These are phyloP conservation scores for Thelaira solivaga DNA, from an alignment of 2,888 invertebrate species.

Conservation along the genomic window DNA sequence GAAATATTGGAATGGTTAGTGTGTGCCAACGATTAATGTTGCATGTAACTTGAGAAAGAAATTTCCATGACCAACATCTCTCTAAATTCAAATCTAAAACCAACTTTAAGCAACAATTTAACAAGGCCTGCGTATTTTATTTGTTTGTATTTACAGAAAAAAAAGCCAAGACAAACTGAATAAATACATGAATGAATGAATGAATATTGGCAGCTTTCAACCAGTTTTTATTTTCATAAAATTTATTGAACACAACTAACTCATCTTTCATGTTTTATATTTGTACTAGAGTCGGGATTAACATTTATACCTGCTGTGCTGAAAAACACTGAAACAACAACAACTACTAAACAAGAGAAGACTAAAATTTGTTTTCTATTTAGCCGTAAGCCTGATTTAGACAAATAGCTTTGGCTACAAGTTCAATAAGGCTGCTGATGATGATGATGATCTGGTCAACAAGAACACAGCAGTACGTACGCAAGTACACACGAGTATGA, in stretches of 20 bases:
- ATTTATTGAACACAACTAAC: conserved; percentile 61
- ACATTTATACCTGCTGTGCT: conserved; percentile 66
- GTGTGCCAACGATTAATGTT: conserved; percentile 41
- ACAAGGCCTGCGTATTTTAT: conserved; percentile 31
- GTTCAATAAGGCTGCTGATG: conserved; percentile 45
- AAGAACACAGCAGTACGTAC: conserved; percentile 26
- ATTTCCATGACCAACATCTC: conserved; percentile 26
- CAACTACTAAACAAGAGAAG: neutral
- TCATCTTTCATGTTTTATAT: conserved; percentile 63
- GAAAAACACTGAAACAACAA: conserved; percentile 47
- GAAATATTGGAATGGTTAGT: too few relatives aligned
- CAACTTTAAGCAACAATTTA: conserved; percentile 15
- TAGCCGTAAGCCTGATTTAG: conserved; percentile 62
- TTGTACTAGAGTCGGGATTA: conserved; percentile 65
- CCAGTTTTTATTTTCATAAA: conserved; percentile 59
- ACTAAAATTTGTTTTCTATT: conserved; percentile 57
- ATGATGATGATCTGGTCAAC: conserved; percentile 52
- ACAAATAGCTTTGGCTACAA: conserved; percentile 58
- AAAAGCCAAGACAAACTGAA: too few relatives aligned
- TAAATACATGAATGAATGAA: conserved; percentile 47
- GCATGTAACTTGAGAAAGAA: conserved; percentile 51
- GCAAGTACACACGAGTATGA: conserved; percentile 6
- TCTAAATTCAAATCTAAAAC: neutral
- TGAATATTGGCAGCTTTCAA: conserved; percentile 62
- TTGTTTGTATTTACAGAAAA: conserved; percentile 26